Base-by-base conservation (phyloP, 2,888 invertebrate species). In the Chydorus sphaericus region DNA sequence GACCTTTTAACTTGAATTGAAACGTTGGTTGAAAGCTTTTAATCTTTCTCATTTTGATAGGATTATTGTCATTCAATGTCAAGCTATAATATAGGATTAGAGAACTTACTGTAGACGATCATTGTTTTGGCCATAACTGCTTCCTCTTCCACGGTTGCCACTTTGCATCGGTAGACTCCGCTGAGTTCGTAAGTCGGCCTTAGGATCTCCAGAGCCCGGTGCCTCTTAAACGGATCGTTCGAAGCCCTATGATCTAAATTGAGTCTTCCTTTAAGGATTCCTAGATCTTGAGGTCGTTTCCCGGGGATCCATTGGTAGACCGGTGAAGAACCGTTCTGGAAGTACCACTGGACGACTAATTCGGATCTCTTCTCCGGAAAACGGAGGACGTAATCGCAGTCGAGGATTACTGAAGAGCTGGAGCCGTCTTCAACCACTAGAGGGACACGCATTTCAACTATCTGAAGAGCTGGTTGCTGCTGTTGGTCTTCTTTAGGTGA, bases 251-350 rank as follows among this genome's bases (percentile, higher is more conserved):
- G 81, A 44, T 73, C 72, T 18, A 81, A 70, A 64, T 85, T 81
- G 62, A 84, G 66, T 68, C 78, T 69, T 52, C 74, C 73, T 61
- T 71, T 73, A 59, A 75, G 69, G 28, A 68, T 62, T 1, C 77
- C 77, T 49, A 66, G 60, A 48, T 59, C 64, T 62, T 69, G 69
- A 3, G 74, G 74, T 30, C 59, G 56, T 16, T 58, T 58, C 28
- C 59, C 80, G 1, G 81, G 81, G 58, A 85, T 84, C 85, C 85
- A 86, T 67, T 85, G 85, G 69, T 85, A 86, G 16, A 85, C 80
- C 0, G 79, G 77, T 53, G 79, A 76, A 0, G 76, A 73, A 59
- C 74, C 76, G 63, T 80, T 78, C 68, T 77, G 78, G 65, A 77
- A 76, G 66, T 78, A 83, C 85, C 86, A 85, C 67, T 85, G 84